phyloP scores from a whole-genome alignment of 2,797 vertebrate species.

The Alosa sapidissima region DNA sequence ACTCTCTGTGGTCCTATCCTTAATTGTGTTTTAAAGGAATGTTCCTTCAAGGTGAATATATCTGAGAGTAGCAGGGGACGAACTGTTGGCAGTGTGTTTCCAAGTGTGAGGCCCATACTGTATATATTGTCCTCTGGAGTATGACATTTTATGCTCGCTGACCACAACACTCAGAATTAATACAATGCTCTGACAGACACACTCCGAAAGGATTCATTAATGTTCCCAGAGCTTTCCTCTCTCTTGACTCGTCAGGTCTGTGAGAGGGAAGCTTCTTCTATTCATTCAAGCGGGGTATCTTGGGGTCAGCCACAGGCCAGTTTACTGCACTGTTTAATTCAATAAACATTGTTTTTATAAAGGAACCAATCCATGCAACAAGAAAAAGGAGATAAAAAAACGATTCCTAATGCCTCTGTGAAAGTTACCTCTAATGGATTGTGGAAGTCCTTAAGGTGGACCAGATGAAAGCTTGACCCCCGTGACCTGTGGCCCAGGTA shows the following conservation, averaged over 20 bases:
- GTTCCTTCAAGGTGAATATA: slow-evolving; percentile 11
- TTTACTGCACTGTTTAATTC: slow-evolving; percentile 71
- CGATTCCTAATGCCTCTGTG: slow-evolving; percentile 49
- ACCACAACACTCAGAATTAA: neutral
- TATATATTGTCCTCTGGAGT: neutral
- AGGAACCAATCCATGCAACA: slow-evolving; percentile 67
- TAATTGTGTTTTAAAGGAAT: slow-evolving; percentile 23
- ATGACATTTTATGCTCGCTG: neutral
- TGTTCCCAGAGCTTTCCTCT: neutral
- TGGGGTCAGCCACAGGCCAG: slow-evolving; percentile 65
- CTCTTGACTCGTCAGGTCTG: slow-evolving; percentile 37
- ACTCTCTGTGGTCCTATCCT: neutral
- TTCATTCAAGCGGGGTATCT: slow-evolving; percentile 60
- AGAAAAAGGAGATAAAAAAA: slow-evolving; percentile 52
- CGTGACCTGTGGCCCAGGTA: slow-evolving; percentile 40
- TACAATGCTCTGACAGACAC: neutral
- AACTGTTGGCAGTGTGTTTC: neutral
- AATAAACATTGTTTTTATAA: slow-evolving; percentile 74
- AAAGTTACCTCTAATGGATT: slow-evolving; percentile 57
- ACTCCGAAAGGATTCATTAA: neutral
- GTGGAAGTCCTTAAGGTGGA: slow-evolving; percentile 69
- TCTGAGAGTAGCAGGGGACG: neutral
- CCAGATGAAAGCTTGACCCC: slow-evolving; percentile 71
- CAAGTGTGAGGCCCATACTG: neutral
- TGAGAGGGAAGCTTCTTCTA: slow-evolving; percentile 61